Percentiles rank a stretch among this genome's conserved stretches.
These are phyloP conservation scores for Orthonyx spaldingii DNA, from an alignment of 2,113 vertebrate species.

Conservation along the genomic window DNA sequence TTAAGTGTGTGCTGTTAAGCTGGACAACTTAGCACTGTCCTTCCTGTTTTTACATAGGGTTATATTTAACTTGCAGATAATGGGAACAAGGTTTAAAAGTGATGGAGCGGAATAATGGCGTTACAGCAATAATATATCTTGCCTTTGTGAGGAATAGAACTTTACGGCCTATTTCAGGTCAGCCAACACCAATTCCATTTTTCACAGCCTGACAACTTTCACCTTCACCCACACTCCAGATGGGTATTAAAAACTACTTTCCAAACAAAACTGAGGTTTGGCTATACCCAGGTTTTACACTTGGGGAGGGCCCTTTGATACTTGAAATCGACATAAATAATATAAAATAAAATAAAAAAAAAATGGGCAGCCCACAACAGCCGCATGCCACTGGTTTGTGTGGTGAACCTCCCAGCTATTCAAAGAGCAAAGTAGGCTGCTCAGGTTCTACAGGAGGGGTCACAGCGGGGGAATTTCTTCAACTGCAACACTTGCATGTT, in stretches of 20 bases:
- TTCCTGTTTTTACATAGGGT: constrained; percentile 86
- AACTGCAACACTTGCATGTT: neutral
- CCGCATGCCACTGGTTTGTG: accelerated
- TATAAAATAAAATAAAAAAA: neutral
- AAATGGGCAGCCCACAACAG: neutral
- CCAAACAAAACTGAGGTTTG: constrained; percentile 39
- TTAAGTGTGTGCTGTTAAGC: constrained; percentile 83
- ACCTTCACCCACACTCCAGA: constrained; percentile 77
- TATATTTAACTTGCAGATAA: constrained; percentile 87
- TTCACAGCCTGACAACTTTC: constrained; percentile 81
- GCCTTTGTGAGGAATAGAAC: constrained; percentile 77
- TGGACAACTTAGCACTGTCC: constrained; percentile 79
- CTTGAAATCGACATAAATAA: neutral
- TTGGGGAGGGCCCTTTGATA: neutral
- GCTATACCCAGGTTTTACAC: neutral
- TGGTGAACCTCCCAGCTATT: neutral
- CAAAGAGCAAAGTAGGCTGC: neutral
- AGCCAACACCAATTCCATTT: constrained; percentile 75
- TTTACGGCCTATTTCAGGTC: constrained; percentile 79
- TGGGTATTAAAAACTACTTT: constrained; percentile 64
- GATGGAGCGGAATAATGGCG: constrained; percentile 85
- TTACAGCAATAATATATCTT: constrained; percentile 84
- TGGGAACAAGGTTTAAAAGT: constrained; percentile 87
- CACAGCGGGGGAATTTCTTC: neutral
- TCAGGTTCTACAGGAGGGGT: neutral